A percentile compares a stretch with the other conserved stretches of the same genome.
Conservation (phyloP, 2,888 invertebrate genomes). For the Nomada lathburiana region DNA sequence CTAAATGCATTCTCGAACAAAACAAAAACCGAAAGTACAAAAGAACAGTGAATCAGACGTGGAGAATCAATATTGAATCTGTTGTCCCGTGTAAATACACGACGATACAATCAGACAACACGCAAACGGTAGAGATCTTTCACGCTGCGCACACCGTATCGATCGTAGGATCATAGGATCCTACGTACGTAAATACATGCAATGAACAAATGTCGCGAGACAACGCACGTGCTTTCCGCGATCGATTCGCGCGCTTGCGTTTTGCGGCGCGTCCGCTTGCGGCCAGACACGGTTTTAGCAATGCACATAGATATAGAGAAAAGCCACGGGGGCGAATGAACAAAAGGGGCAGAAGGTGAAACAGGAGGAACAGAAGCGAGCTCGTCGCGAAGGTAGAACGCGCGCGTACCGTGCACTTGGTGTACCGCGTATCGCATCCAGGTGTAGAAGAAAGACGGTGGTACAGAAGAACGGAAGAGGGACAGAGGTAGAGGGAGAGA, state of each 20-base stretch:
- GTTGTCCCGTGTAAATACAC: background rate
- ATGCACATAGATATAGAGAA: conserved; percentile 48
- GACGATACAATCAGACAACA: background rate
- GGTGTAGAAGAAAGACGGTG: conserved; percentile 20
- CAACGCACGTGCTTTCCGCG: conserved; percentile 58
- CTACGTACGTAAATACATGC: background rate
- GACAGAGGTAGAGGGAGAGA: conserved; percentile 2
- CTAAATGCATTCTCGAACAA: too few relatives aligned
- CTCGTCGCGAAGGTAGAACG: conserved; percentile 54
- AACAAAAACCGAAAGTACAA: background rate
- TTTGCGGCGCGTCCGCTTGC: conserved; percentile 36
- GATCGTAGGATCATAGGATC: background rate
- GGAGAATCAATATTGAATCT: conserved; percentile 10
- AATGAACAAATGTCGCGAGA: conserved; percentile 39
- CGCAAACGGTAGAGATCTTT: conserved; percentile 11
- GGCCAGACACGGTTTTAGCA: conserved; percentile 46
- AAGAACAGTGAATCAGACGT: background rate
- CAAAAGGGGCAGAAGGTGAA: conserved; percentile 52
- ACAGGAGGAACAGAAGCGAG: conserved; percentile 54
- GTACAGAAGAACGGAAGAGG: background rate
- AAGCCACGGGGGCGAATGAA: conserved; percentile 45
- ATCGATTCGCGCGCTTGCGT: conserved; percentile 33
- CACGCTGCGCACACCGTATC: background rate
- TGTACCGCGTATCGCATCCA: conserved; percentile 40
- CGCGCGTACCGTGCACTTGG: conserved; percentile 51